Conservation (phyloP, 2,888 invertebrate genomes). For the Eristalinus sepulchralis region DNA sequence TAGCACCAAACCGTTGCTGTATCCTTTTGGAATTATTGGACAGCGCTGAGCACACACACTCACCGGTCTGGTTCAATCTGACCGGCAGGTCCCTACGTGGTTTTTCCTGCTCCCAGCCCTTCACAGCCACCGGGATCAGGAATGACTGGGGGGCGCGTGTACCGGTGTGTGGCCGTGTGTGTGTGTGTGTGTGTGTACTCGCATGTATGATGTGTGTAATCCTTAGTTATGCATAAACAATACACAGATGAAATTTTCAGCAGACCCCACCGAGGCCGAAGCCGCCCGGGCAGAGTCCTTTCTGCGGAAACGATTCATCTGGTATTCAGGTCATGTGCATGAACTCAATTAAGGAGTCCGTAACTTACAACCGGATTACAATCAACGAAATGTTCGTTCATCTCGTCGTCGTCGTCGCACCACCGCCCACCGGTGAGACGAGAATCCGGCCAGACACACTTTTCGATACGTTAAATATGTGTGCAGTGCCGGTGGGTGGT, state of each 20-base stretch:
- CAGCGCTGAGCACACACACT: not conserved
- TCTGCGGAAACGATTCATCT: conserved; percentile 56
- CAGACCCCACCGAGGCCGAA: not conserved
- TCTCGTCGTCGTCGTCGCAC: conserved; percentile 17
- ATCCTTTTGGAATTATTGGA: conserved; percentile 24
- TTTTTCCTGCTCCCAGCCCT: not conserved
- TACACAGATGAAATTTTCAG: conserved; percentile 63
- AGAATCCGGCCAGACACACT: conserved; percentile 3
- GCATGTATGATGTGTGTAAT: conserved; percentile 20
- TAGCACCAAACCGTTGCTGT: conserved; percentile 11
- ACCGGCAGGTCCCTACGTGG: not conserved
- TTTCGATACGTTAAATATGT: conserved; percentile 40
- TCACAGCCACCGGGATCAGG: not conserved
- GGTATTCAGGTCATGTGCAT: conserved; percentile 67
- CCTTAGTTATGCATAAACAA: conserved; percentile 65
- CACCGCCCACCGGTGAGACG: not conserved
- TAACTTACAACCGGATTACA: conserved; percentile 70
- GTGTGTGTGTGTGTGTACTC: not conserved
- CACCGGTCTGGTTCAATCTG: not conserved
- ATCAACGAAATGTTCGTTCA: conserved; percentile 62
- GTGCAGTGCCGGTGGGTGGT: not conserved
- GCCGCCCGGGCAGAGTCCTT: conserved; percentile 24
- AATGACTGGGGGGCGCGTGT: not conserved
- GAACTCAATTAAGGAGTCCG: conserved; percentile 71
- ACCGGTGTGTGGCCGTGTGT: not conserved